phyloP scores from a whole-genome alignment of 2,888 invertebrate genomes.

The Ophioninae sp. region DNA sequence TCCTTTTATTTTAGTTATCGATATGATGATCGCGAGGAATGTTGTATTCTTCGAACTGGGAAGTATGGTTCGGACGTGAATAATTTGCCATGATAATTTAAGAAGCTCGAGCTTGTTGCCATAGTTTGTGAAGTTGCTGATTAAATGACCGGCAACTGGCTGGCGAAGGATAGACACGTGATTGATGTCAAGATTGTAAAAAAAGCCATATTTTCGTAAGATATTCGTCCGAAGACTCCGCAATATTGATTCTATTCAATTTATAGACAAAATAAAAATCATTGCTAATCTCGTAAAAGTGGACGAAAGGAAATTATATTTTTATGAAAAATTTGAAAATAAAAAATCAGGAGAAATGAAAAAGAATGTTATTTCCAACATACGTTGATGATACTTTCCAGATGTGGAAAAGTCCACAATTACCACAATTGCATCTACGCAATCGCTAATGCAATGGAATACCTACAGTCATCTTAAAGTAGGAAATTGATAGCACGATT shows the following conservation, averaged over 20 bases:
- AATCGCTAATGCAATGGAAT: neutral
- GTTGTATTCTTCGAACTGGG: neutral
- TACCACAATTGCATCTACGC: neutral
- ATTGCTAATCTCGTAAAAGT: neutral
- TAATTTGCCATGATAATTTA: slow-evolving; percentile 27
- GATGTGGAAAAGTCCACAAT: neutral
- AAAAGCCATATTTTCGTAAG: slow-evolving; percentile 9
- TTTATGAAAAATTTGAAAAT: neutral
- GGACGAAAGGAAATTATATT: neutral
- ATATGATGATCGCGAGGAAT: neutral
- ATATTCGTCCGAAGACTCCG: neutral
- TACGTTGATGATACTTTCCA: neutral
- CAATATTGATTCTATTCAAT: neutral
- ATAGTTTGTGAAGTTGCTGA: neutral
- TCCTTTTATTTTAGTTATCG: neutral
- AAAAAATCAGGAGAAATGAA: neutral
- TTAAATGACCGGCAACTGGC: neutral
- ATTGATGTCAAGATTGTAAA: neutral
- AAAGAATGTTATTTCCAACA: neutral
- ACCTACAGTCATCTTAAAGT: neutral
- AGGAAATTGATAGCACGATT: neutral
- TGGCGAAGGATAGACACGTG: neutral
- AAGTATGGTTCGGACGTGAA: neutral
- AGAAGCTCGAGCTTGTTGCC: neutral
- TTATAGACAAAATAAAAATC: neutral